A percentile compares a stretch with the other conserved stretches of the same genome.
Evolutionary conservation across 1,140 invertebrate species (phyloP).

Genomic region (Yoshiicerus persimilis): DNA sequence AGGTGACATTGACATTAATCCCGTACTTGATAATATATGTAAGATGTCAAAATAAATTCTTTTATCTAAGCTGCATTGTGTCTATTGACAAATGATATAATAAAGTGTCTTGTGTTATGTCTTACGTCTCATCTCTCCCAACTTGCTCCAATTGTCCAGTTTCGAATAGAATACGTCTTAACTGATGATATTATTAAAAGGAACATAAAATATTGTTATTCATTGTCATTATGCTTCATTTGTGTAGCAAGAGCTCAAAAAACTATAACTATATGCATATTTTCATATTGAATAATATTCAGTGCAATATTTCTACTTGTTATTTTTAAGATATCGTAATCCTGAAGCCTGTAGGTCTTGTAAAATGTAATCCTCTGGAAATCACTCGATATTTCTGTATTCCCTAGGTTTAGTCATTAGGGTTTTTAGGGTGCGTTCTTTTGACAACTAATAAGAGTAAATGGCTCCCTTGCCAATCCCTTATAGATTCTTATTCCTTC

Average conservation of each 20-base stretch:
- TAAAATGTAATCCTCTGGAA: not conserved
- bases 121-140: not conserved
- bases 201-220: not conserved
- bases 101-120: not conserved
- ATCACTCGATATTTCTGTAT: not conserved
- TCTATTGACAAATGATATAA: not conserved
- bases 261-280: too few relatives aligned
- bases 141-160: not conserved
- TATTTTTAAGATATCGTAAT: too few relatives aligned
- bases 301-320: too few relatives aligned
- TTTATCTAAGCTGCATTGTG: not conserved
- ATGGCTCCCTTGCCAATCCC: not conserved
- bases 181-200: not conserved
- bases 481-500: not conserved
- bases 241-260: too few relatives aligned
- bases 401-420: not conserved
- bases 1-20: not conserved
- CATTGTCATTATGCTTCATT: too few relatives aligned
- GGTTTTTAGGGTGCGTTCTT: not conserved
- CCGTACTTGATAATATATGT: not conserved
- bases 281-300: too few relatives aligned
- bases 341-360: too few relatives aligned
- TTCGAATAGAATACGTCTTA: not conserved
- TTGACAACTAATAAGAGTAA: constrained; percentile 1
- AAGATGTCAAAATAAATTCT: not conserved